phyloP scores from a whole-genome alignment of 2,797 vertebrate species.

The Falco naumanni region DNA sequence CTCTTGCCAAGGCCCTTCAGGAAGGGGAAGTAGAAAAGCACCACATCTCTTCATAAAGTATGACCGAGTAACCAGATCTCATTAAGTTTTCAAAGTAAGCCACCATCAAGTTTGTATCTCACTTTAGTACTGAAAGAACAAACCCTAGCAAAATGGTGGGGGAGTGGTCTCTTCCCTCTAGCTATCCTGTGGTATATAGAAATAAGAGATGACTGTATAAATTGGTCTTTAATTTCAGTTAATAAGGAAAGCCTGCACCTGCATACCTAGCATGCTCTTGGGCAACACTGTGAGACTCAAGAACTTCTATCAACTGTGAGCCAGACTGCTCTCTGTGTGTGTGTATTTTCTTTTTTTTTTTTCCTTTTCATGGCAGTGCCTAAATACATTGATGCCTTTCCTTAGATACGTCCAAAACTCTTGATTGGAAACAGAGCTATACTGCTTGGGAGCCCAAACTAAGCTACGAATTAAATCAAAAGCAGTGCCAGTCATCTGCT shows the following conservation, averaged over 20 bases:
- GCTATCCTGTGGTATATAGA: neutral
- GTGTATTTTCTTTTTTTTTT: accelerated
- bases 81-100: neutral
- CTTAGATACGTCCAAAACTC: neutral
- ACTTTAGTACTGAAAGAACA: neutral
- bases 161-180: neutral
- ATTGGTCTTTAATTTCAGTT: neutral
- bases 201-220: neutral
- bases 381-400: neutral
- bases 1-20: neutral
- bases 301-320: neutral
- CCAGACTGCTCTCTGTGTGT: neutral
- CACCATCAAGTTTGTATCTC: neutral
- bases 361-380: neutral
- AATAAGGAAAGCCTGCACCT: neutral
- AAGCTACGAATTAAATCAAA: neutral
- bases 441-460: neutral
- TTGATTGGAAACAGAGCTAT: neutral
- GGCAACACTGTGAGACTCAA: neutral
- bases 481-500: neutral
- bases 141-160: neutral
- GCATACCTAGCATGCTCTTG: neutral
- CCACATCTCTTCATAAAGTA: neutral
- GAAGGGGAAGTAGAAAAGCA: neutral
- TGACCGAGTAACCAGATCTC: neutral